Evolutionary conservation across 2,888 invertebrate species (phyloP).

Genomic region (Dryocosmus kuriphilus): DNA sequence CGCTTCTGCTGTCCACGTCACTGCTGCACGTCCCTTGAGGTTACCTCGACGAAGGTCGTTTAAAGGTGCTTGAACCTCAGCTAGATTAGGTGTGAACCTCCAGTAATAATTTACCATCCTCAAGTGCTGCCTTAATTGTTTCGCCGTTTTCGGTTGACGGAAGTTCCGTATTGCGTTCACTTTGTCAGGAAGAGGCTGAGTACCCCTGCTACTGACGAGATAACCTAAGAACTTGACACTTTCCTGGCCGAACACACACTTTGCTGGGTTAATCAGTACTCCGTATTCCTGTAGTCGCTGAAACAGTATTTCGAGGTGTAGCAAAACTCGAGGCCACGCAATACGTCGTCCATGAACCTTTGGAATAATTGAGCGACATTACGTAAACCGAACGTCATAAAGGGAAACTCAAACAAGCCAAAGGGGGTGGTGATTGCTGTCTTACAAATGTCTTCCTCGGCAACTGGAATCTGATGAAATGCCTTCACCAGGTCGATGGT

Average conservation of each 20-base stretch:
- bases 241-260: slow-evolving; percentile 65
- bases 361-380: slow-evolving; percentile 65
- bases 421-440: slow-evolving; percentile 67
- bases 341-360: slow-evolving; percentile 55
- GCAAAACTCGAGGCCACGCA: slow-evolving; percentile 53
- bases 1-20: slow-evolving; percentile 46
- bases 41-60: slow-evolving; percentile 54
- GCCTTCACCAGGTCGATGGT: slow-evolving; percentile 61
- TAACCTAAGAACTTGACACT: slow-evolving; percentile 66
- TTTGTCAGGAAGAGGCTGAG: slow-evolving; percentile 66
- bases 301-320: slow-evolving; percentile 50
- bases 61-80: slow-evolving; percentile 68
- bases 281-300: slow-evolving; percentile 47
- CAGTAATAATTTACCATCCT: slow-evolving; percentile 74
- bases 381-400: slow-evolving; percentile 64
- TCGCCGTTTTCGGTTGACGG: slow-evolving; percentile 62
- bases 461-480: slow-evolving; percentile 67
- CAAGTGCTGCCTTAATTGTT: slow-evolving; percentile 67
- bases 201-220: slow-evolving; percentile 61
- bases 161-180: slow-evolving; percentile 64
- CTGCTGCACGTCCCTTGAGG: slow-evolving; percentile 25
- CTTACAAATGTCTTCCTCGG: slow-evolving; percentile 59
- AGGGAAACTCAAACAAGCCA: too few species aligned
- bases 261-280: slow-evolving; percentile 58
- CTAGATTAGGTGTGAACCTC: slow-evolving; percentile 69